Percentiles rank a stretch among this genome's conserved stretches.
phyloP scores from a whole-genome alignment of 2,113 vertebrate genomes.

The Periophthalmus modestus region DNA sequence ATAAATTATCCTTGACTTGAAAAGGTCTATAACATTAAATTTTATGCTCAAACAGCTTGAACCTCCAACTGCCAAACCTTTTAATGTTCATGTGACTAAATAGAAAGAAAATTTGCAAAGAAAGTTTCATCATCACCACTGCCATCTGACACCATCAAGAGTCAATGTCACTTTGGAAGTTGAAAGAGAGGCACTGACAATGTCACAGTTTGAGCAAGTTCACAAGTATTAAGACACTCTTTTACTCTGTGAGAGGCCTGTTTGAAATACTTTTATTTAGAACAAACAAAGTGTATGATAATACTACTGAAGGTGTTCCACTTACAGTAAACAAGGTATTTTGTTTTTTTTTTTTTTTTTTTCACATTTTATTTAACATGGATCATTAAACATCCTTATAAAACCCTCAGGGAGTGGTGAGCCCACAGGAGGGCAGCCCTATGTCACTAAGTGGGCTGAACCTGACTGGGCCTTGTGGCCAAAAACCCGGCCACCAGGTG shows the following conservation, averaged over 20 bases:
- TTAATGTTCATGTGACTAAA: background rate
- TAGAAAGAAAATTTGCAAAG: background rate
- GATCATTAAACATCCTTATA: too few relatives aligned
- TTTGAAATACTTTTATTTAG: background rate
- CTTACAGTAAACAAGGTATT: too few relatives aligned
- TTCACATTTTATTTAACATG: too few relatives aligned
- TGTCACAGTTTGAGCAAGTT: background rate
- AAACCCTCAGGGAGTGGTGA: too few relatives aligned
- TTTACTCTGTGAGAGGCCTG: background rate
- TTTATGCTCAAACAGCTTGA: background rate
- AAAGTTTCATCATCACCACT: background rate
- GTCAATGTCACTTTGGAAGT: conserved; percentile 4
- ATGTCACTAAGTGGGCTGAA: too few relatives aligned
- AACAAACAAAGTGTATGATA: background rate
- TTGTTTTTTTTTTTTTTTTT: too few relatives aligned
- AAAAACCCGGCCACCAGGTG: too few relatives aligned
- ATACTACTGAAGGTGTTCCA: background rate
- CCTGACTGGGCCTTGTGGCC: too few relatives aligned
- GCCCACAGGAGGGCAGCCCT: too few relatives aligned
- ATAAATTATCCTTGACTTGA: background rate
- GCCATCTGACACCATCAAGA: conserved; percentile 5
- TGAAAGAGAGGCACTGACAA: background rate
- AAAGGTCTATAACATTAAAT: background rate
- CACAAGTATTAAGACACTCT: background rate
- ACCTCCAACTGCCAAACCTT: too few relatives aligned